Evolutionary conservation across 2,113 vertebrate genomes (phyloP), one percentile per base, ranked within the genome.

Genomic region (Chionomys nivalis): DNA sequence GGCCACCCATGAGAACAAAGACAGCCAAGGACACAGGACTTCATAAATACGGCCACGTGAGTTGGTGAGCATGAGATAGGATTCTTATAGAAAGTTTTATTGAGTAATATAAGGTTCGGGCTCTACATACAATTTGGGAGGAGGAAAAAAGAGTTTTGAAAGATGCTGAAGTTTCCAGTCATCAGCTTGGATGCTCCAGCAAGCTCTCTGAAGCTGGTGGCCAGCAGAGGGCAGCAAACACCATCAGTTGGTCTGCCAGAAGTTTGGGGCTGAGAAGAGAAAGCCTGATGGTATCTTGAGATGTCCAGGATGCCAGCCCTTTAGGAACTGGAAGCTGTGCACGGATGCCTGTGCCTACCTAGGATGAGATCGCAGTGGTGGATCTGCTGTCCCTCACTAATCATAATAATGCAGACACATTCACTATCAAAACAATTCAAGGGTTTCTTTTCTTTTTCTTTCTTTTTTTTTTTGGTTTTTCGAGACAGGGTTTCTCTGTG

Each of bases 141-240:
- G 28, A 11, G 28, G 14, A 33, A n/a, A 28, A 65, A 78, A 70
- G 9, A 2, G 3, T 86, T 65, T 90, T 11, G 55, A 81, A 89
- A 78, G 19, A 82, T 13, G 77, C 42, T 44, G 42, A 63, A 63
- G n/a, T 83, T 44, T 63, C 81, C 81, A 17, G 55, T 19, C 52
- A 39, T 13, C 7, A 42, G 55, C 26, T 42, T 44, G 14, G 28
- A 10, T 0, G 36, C 8, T 31, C 26, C 28, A 26, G 12, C 14
- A 0, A 28, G 12, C 52, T 0, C 61, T 5, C 6, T 49, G 75
- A 79, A 94, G 44, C 0, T 78, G 13, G 3, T 0, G 16, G 77
- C 97, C 97, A 89, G 95, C 92, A 98, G 97, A 97, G 97, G 96
- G 97, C 96, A 97, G 97, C 97, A 97, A 89, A 90, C 1, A 9